Conservation (phyloP, 2,113 vertebrate genomes). For the Hypocryptadius cinnamomeus region DNA sequence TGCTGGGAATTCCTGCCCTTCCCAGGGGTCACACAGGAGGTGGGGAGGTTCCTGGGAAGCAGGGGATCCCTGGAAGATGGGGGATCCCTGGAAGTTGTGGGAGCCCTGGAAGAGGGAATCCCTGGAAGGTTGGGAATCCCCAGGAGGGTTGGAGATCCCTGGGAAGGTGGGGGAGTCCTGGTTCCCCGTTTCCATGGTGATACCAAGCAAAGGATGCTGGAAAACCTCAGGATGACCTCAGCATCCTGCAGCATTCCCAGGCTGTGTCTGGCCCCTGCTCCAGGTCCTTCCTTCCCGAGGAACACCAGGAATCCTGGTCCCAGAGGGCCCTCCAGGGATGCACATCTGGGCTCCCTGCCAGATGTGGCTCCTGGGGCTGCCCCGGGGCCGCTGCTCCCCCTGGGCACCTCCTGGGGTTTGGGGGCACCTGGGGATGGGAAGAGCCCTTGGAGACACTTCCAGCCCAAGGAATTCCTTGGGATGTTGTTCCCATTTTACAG, state of each 20-base stretch:
- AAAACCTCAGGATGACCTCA: not conserved
- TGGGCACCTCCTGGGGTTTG: not conserved
- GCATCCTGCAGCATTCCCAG: not conserved
- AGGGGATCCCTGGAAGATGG: not conserved
- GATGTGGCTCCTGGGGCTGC: not conserved
- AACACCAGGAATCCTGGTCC: rapidly evolving
- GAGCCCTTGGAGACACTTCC: not conserved
- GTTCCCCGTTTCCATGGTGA: not conserved
- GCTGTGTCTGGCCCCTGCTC: not conserved
- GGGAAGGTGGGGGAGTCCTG: not conserved
- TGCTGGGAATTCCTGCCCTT: not conserved
- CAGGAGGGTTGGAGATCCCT: not conserved
- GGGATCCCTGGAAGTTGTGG: no score
- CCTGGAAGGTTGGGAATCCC: no score
- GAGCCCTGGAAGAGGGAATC: no score
- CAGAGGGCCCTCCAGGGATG: rapidly evolving
- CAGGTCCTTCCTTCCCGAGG: not conserved
- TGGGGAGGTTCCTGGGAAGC: not conserved
- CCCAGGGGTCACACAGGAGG: not conserved
- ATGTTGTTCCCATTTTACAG: rapidly evolving
- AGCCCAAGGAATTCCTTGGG: not conserved
- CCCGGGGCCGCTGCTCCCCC: not conserved
- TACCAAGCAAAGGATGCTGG: not conserved
- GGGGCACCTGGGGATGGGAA: not conserved
- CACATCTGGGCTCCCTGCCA: not conserved